A percentile compares a stretch with the other conserved stretches of the same genome.
Conservation (phyloP, 2,113 vertebrate species). For the Thamnaconus septentrionalis region DNA sequence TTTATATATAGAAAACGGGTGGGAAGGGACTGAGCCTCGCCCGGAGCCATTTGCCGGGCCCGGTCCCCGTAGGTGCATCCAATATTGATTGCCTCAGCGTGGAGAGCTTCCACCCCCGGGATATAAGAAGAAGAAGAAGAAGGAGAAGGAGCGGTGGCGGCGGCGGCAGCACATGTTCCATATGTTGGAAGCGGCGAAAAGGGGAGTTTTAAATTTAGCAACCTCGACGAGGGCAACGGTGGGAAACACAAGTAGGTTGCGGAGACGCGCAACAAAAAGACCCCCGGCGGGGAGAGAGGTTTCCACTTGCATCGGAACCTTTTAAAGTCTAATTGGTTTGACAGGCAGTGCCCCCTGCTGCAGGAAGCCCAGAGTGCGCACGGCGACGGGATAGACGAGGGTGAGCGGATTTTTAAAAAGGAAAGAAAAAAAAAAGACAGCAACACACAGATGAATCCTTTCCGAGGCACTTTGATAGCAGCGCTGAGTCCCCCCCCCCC, state of each 20-base stretch:
- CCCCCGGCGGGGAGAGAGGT: slow-evolving; percentile 4
- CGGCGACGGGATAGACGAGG: no score
- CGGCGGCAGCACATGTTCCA: no score
- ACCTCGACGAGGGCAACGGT: no score
- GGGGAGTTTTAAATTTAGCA: no score
- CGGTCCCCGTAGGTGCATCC: slow-evolving; percentile 74
- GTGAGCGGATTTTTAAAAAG: no score
- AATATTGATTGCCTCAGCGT: slow-evolving; percentile 72
- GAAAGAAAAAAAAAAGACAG: no score
- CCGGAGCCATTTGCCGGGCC: slow-evolving; percentile 63
- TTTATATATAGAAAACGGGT: slow-evolving; percentile 75
- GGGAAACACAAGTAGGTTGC: slow-evolving; percentile 10
- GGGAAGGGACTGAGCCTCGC: slow-evolving; percentile 66
- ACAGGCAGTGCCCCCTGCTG: slow-evolving; percentile 9
- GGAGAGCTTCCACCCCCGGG: slow-evolving; percentile 46
- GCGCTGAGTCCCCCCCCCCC: no score
- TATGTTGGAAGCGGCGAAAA: no score
- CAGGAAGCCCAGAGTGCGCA: slow-evolving; percentile 7
- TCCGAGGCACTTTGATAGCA: slow-evolving; percentile 17
- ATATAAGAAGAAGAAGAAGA: slow-evolving; percentile 55
- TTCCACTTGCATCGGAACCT: slow-evolving; percentile 3
- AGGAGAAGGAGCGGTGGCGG: slow-evolving; percentile 26
- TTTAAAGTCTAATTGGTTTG: slow-evolving; percentile 46
- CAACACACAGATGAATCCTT: no score
- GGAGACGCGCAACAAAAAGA: slow-evolving; percentile 14